These are phyloP conservation scores for Epinotia bilunana DNA, from an alignment of 2,888 invertebrate genomes.

Conservation along the genomic window DNA sequence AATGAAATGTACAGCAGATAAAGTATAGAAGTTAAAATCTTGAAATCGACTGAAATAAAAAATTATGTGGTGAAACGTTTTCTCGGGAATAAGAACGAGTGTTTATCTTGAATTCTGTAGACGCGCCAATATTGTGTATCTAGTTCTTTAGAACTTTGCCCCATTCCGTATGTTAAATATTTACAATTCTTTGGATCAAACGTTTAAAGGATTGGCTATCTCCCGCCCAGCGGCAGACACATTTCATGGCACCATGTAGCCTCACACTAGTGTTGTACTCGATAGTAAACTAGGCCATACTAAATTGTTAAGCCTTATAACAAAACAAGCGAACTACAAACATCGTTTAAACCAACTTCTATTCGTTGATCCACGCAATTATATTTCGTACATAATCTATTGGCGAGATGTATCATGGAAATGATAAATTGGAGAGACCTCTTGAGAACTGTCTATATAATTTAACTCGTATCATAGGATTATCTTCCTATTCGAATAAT, in stretches of 20 bases:
- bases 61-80: neutral
- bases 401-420: no score
- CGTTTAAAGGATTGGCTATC: conserved; percentile 29
- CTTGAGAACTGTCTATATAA: no score
- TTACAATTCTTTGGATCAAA: conserved; percentile 35
- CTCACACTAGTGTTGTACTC: conserved; percentile 49
- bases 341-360: neutral
- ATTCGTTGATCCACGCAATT: no score
- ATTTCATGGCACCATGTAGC: conserved; percentile 56
- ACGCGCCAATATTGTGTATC: conserved; percentile 5
- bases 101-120: neutral
- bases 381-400: no score
- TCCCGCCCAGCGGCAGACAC: conserved; percentile 56
- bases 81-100: neutral
- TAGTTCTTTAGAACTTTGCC: conserved; percentile 6
- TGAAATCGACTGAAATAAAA: neutral
- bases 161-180: conserved; percentile 37
- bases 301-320: neutral
- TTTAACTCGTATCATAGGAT: no score
- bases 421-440: no score
- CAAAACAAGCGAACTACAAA: neutral
- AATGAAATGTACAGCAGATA: no score
- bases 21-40: no score
- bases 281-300: neutral
- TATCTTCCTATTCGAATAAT: no score